Conservation (phyloP, 2,797 vertebrate species). For the Acrossocheilus wenchowensis region DNA sequence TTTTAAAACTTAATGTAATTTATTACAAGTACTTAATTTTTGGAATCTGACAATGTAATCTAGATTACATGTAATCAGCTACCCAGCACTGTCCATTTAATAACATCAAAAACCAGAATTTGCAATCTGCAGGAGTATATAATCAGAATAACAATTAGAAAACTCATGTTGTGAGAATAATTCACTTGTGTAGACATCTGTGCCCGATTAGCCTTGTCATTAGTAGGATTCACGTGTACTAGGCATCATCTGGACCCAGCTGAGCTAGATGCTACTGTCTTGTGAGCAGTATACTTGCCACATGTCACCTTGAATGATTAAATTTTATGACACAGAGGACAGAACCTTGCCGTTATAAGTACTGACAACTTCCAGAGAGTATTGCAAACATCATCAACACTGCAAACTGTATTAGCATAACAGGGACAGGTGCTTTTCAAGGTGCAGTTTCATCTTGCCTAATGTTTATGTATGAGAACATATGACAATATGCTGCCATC, state of each 20-base stretch:
- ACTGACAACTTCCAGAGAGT: conserved; percentile 9
- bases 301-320: conserved; percentile 1
- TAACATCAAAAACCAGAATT: neutral
- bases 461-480: conserved; percentile 49
- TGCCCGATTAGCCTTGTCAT: conserved; percentile 19
- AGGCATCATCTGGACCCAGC: conserved; percentile 17
- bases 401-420: conserved; percentile 38
- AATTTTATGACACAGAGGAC: conserved; percentile 3
- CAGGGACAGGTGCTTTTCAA: conserved; percentile 42
- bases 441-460: conserved; percentile 35
- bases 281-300: neutral
- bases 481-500: conserved; percentile 40
- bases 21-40: neutral
- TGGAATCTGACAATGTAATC: neutral
- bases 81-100: neutral
- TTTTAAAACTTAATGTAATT: neutral
- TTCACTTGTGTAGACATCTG: conserved; percentile 60
- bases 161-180: conserved; percentile 22
- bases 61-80: neutral
- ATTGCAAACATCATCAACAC: conserved; percentile 27
- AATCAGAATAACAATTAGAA: conserved; percentile 7
- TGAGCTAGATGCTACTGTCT: neutral
- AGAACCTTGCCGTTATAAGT: neutral
- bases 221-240: neutral
- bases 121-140: conserved; percentile 51